Conservation (phyloP, 2,888 invertebrate species). For the Spodoptera picta region DNA sequence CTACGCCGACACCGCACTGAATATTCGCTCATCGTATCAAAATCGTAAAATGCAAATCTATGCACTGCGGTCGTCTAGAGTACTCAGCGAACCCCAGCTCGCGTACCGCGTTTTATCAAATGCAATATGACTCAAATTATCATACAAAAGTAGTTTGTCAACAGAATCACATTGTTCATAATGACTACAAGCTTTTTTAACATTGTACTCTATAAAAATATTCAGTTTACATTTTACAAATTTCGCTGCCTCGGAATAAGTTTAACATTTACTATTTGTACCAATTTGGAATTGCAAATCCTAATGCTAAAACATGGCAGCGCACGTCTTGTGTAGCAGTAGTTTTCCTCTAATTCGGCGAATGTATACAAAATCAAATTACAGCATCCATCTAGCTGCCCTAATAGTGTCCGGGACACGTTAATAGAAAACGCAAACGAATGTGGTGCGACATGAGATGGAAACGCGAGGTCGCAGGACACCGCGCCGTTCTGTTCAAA, state of each 20-base stretch:
- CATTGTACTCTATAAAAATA: conserved; percentile 28
- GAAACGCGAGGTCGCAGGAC: conserved; percentile 73
- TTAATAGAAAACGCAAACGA: conserved; percentile 85
- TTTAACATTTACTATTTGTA: conserved; percentile 36
- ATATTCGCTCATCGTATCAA: conserved; percentile 87
- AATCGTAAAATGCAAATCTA: conserved; percentile 88
- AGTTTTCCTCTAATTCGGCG: conserved; percentile 70
- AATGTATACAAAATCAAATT: conserved; percentile 79
- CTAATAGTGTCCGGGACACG: conserved; percentile 80
- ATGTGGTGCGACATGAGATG: conserved; percentile 75
- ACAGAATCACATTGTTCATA: conserved; percentile 71
- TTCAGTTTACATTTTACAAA: conserved; percentile 33
- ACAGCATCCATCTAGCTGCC: conserved; percentile 78
- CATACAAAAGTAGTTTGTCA: conserved; percentile 77
- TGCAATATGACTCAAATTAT: conserved; percentile 83
- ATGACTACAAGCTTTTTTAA: conserved; percentile 52
- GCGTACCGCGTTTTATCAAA: conserved; percentile 81
- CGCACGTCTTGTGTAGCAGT: conserved; percentile 49
- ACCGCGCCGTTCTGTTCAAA: conserved; percentile 60
- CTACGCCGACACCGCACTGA: conserved; percentile 85
- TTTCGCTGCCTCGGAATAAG: conserved; percentile 32
- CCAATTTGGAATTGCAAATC: conserved; percentile 53
- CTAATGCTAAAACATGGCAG: conserved; percentile 45
- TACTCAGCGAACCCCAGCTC: conserved; percentile 73
- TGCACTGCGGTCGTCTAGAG: conserved; percentile 86